phyloP scores from a whole-genome alignment of 2,888 invertebrate species.

The Bellardia bayeri region DNA sequence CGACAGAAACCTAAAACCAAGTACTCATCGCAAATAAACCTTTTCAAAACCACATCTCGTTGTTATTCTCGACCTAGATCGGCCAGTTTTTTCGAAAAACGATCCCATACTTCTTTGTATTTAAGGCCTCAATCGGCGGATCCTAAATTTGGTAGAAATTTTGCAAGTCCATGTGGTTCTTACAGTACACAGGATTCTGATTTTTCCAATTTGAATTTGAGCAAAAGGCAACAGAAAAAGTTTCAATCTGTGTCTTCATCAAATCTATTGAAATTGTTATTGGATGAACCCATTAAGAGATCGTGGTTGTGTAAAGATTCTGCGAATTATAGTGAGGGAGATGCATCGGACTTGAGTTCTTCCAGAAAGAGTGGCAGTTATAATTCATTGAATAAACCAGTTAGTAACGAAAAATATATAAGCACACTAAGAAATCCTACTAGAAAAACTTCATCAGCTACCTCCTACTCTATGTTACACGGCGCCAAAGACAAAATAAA shows the following conservation, averaged over 20 bases:
- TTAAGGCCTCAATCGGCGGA: slow-evolving; percentile 83
- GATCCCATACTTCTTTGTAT: slow-evolving; percentile 79
- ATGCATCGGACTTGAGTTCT: slow-evolving; percentile 77
- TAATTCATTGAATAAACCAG: slow-evolving; percentile 71
- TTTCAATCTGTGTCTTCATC: slow-evolving; percentile 81
- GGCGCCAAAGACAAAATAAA: slow-evolving; percentile 32
- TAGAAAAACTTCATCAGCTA: slow-evolving; percentile 62
- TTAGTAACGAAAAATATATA: slow-evolving; percentile 59
- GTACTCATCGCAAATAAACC: slow-evolving; percentile 78
- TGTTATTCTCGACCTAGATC: slow-evolving; percentile 81
- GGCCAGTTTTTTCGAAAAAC: slow-evolving; percentile 81
- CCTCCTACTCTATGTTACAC: slow-evolving; percentile 57
- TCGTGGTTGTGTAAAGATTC: slow-evolving; percentile 84
- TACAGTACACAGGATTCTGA: slow-evolving; percentile 77
- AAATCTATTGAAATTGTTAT: slow-evolving; percentile 82
- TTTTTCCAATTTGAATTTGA: slow-evolving; percentile 71
- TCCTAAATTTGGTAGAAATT: slow-evolving; percentile 79
- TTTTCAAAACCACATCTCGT: slow-evolving; percentile 46
- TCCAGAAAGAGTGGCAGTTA: slow-evolving; percentile 75
- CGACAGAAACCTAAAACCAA: slow-evolving; percentile 83
- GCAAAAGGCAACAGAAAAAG: slow-evolving; percentile 75
- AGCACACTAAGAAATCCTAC: slow-evolving; percentile 45
- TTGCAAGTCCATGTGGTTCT: slow-evolving; percentile 73
- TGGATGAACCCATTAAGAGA: slow-evolving; percentile 84
- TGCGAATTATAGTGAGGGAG: slow-evolving; percentile 72